phyloP scores from a whole-genome alignment of 2,113 vertebrate genomes.

The Polypterus senegalus region DNA sequence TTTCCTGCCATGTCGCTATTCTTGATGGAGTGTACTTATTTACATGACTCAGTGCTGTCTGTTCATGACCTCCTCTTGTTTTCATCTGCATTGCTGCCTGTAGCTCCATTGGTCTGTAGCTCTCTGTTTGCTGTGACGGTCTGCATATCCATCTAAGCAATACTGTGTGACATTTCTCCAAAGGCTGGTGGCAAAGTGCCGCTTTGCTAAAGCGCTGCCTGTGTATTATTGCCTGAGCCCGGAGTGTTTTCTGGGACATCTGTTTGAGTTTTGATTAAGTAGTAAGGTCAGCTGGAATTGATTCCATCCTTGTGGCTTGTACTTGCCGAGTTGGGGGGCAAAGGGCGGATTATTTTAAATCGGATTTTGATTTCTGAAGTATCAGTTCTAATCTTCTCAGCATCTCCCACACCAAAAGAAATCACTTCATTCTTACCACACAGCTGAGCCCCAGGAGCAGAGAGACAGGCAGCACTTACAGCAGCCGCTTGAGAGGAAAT shows the following conservation, averaged over 20 bases:
- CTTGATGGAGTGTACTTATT: too few species aligned
- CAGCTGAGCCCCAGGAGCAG: neutral
- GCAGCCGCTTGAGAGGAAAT: neutral
- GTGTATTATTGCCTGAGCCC: conserved; percentile 14
- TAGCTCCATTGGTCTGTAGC: too few species aligned
- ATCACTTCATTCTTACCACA: neutral
- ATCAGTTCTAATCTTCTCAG: conserved; percentile 1
- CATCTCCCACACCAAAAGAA: neutral
- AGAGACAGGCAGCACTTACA: neutral
- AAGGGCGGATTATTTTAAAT: conserved; percentile 36
- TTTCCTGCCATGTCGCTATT: too few species aligned
- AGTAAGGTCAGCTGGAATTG: conserved; percentile 57
- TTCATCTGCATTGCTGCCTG: too few species aligned
- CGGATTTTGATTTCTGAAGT: conserved; percentile 28
- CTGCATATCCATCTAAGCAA: neutral
- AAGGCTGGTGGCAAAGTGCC: neutral
- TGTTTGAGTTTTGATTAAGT: conserved; percentile 45
- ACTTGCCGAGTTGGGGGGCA: conserved; percentile 29
- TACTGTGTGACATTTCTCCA: neutral
- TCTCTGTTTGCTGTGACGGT: neutral
- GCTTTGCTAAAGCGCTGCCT: neutral
- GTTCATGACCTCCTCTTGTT: too few species aligned
- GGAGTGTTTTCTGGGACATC: conserved; percentile 25
- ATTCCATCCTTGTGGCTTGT: conserved; percentile 34
- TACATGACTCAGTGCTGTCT: too few species aligned